Evolutionary conservation across 1,140 invertebrate genomes (phyloP), one percentile per base, ranked within the genome.

Genomic region (Trichonephila clavata): DNA sequence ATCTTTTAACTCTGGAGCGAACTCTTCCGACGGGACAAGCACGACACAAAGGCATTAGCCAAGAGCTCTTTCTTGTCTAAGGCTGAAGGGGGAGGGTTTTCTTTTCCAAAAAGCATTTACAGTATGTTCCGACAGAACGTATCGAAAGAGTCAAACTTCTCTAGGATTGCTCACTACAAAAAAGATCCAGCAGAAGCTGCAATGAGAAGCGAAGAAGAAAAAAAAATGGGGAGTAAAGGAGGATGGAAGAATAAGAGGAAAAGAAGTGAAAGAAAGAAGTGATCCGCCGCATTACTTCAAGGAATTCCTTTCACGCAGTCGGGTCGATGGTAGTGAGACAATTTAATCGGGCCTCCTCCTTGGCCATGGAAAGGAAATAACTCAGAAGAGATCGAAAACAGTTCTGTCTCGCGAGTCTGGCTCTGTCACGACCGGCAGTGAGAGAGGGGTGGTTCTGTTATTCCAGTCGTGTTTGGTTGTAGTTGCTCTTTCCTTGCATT

Each of bases 251-350:
- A 21, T n/a, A 81, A 81, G 77, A 21, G 39, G 43, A 84, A 57
- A 84, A n/a, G 57, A 59, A 27, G 27, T 77, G 32, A 77, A 77
- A 77, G 71, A 39, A 77, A 39, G 32, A 77, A 77, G 71, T 39
- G 71, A 77, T 77, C 71, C 57, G 81, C 21, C 43, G 81, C 81
- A 84, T 84, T 84, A 84, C 81, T 84, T 59, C 57, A 21, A 50
- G 13, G 81, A 84, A 84, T 84, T 84, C 57, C 43, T 84, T 84
- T 84, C 57, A 84, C 81, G 43, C 43, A 57, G 81, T 18, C 32
- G 43, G 81, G 50, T 59, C 50, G 81, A 59, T 84, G 81, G 43
- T 14, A 57, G 20, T 24, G 81, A 50, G 81, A 84, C 50, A 84
- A 84, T 84, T 84, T 84, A 84, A 84, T 84, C 50, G 81, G 24